phyloP scores from a whole-genome alignment of 2,888 invertebrate species.

The Pseudococcus longispinus region DNA sequence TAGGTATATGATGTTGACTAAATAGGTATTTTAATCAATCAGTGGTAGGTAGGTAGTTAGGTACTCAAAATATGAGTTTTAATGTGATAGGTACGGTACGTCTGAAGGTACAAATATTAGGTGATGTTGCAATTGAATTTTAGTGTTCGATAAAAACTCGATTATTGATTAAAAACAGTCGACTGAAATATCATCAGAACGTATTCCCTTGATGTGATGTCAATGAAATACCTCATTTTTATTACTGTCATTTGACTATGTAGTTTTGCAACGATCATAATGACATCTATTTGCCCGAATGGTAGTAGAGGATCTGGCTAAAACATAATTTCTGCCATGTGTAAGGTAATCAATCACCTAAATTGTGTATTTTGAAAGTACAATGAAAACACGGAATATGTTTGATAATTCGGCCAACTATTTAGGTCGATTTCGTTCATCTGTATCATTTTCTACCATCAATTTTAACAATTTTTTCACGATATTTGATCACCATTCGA shows the following conservation, averaged over 20 bases:
- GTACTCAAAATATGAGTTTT: no score
- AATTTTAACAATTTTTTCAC: background rate
- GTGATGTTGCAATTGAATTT: no score
- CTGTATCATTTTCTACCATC: background rate
- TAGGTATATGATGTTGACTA: no score
- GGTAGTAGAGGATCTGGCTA: background rate
- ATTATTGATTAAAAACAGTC: no score
- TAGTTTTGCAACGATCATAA: background rate
- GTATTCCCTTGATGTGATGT: no score
- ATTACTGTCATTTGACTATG: background rate
- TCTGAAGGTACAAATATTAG: no score
- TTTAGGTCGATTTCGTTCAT: background rate
- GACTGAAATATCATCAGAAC: no score
- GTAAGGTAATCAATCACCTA: background rate
- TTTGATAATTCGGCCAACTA: background rate
- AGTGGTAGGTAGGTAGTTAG: background rate
- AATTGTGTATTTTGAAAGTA: background rate
- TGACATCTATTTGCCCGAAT: background rate
- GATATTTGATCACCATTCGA: background rate
- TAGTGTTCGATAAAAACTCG: no score
- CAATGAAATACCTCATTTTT: background rate
- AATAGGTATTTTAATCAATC: no score
- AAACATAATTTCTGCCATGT: background rate
- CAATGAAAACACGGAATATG: background rate
- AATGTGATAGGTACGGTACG: no score